Evolutionary conservation across 2,113 vertebrate species (phyloP), one percentile per base, ranked within the genome.

Genomic region (Hipposideros armiger): DNA sequence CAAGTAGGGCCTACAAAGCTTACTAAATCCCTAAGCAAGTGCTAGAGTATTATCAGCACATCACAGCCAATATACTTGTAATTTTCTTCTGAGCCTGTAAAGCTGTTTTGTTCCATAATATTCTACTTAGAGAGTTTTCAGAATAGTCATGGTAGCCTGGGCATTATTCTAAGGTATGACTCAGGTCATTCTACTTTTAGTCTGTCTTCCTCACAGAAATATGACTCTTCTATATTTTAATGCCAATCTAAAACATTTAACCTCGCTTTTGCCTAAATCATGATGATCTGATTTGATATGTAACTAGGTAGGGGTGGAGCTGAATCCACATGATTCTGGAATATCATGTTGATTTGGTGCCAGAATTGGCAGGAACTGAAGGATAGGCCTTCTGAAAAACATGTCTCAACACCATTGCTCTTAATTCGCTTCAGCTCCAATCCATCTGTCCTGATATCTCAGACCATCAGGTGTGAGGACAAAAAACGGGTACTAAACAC

Each of bases 61-160:
- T 30, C 77, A 66, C 28, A 95, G 54, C 76, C 95, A 96, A 94
- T 83, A 94, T 88, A 73, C 62, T 94, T 82, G 36, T 95, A 85
- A 97, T 96, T 97, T 95, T 96, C 62, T 80, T 72, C 67, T 94
- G 97, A 98, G 95, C 95, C 62, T 87, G 7, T 45, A 92, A 96
- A 94, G 94, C 85, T 86, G 50, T 94, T 96, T 89, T 96, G 69
- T 78, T 88, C 76, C 85, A 70, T 30, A 77, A 92, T 92, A 92
- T 74, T 95, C 76, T 81, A 85, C 90, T 78, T 80, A 92, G 45
- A 87, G 26, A 83, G 47, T 90, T 50, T 92, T 96, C 67, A 32
- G 20, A 94, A 84, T 3, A 83, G 67, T 95, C 26, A 78, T 66
- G 72, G 11, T 70, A 76, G n/a, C 50, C 32, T 10, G 26, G 62